Evolutionary conservation across 1,140 invertebrate genomes (phyloP).

Genomic region (Subanguina moxae): DNA sequence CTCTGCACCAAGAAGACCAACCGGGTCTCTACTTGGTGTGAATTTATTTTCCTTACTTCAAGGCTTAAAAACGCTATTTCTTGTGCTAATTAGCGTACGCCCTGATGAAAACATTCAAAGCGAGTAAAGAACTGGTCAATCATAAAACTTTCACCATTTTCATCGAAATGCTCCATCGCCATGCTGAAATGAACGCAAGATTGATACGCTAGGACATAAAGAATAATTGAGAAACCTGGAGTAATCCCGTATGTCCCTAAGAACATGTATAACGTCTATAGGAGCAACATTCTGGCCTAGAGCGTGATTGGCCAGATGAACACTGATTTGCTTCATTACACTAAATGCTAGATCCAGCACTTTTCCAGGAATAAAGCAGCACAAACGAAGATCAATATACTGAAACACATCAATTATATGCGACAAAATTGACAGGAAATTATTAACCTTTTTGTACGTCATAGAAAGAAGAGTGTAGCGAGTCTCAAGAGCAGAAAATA

Average conservation of each 20-base stretch:
- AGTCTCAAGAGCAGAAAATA: slow-evolving; percentile 82
- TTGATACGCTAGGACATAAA: slow-evolving; percentile 74
- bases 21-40: too few species aligned
- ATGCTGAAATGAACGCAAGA: slow-evolving; percentile 74
- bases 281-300: not conserved
- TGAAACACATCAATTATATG: slow-evolving; percentile 73
- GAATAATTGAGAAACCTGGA: slow-evolving; percentile 45
- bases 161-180: slow-evolving; percentile 93
- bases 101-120: too few species aligned
- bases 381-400: slow-evolving; percentile 74
- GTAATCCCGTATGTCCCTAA: slow-evolving; percentile 54
- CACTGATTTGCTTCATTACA: slow-evolving; percentile 13
- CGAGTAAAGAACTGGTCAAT: too few species aligned
- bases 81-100: too few species aligned
- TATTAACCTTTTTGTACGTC: slow-evolving; percentile 13
- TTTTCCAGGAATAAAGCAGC: slow-evolving; percentile 88
- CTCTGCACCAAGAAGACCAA: too few species aligned
- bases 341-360: slow-evolving; percentile 58
- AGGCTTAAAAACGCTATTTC: too few species aligned
- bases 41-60: too few species aligned
- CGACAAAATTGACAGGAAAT: too few species aligned
- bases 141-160: slow-evolving; percentile 68
- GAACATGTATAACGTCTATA: slow-evolving; percentile 11
- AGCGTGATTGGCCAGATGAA: slow-evolving; percentile 10
- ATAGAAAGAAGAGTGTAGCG: slow-evolving; percentile 67